phyloP scores from a whole-genome alignment of 2,113 vertebrate genomes.

The Galeopterus variegatus region DNA sequence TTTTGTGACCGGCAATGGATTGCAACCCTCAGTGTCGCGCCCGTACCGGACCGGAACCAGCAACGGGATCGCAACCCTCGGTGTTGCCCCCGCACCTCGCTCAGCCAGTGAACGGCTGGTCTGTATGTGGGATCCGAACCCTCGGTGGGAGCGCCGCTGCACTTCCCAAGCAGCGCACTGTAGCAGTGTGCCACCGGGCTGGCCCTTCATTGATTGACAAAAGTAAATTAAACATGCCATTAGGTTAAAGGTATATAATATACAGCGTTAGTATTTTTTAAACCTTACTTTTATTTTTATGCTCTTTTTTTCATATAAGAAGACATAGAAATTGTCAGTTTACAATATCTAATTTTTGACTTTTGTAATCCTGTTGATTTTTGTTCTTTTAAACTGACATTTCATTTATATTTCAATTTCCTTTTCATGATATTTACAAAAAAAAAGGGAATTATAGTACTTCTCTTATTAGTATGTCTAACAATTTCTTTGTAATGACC shows the following conservation, averaged over 20 bases:
- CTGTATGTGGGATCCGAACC: too few relatives aligned
- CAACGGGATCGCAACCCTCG: too few relatives aligned
- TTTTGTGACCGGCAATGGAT: too few relatives aligned
- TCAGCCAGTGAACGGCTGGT: too few relatives aligned
- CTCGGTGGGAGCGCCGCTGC: too few relatives aligned
- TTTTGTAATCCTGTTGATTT: slow-evolving; percentile 12
- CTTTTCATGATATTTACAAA: slow-evolving; percentile 52
- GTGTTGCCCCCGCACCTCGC: too few relatives aligned
- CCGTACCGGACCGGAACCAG: too few relatives aligned
- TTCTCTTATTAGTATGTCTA: slow-evolving; percentile 67
- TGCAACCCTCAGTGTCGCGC: too few relatives aligned
- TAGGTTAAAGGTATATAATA: background rate
- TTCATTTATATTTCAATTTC: slow-evolving; percentile 31
- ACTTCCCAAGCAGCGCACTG: too few relatives aligned
- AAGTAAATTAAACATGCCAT: slow-evolving; percentile 1
- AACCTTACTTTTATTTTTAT: slow-evolving; percentile 52
- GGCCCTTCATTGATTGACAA: slow-evolving; percentile 31
- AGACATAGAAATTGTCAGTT: background rate
- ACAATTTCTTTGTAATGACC: slow-evolving; percentile 60
- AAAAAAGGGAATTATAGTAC: slow-evolving; percentile 56
- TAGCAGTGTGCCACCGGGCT: too few relatives aligned
- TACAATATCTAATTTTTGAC: slow-evolving; percentile 17
- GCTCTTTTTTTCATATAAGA: background rate
- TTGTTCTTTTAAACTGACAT: background rate
- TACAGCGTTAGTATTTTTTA: slow-evolving; percentile 18